Evolutionary conservation across 2,797 vertebrate genomes (phyloP).

Genomic region (Vireo griseus): DNA sequence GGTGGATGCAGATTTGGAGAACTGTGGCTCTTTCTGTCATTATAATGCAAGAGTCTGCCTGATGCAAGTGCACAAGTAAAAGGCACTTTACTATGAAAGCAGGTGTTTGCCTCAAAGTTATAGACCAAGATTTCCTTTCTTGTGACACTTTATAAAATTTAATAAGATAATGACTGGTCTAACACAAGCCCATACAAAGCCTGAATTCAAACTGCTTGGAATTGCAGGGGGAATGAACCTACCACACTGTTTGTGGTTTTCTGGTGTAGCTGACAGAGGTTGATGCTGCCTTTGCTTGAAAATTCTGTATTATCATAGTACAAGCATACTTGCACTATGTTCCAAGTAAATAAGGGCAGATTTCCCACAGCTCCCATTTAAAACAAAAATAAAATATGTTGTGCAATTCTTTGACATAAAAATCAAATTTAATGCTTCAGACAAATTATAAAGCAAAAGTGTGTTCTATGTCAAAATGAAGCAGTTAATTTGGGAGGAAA

Average conservation of each 20-base stretch:
- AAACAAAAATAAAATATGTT: slow-evolving; percentile 10
- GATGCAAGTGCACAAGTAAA: not conserved
- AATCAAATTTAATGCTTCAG: not conserved
- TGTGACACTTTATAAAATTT: not conserved
- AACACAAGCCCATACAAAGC: not conserved
- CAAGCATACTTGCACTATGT: not conserved
- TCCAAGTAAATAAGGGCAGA: not conserved
- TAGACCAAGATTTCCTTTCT: not conserved
- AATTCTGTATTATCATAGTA: not conserved
- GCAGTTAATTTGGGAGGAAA: slow-evolving; percentile 30
- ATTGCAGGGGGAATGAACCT: not conserved
- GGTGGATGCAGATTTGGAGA: not conserved
- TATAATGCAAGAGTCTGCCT: not conserved
- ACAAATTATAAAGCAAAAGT: not conserved
- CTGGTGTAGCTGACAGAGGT: rapidly evolving
- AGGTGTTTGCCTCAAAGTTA: not conserved
- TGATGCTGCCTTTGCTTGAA: not conserved
- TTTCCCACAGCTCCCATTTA: not conserved
- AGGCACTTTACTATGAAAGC: not conserved
- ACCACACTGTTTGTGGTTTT: not conserved
- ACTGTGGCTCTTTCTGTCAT: not conserved
- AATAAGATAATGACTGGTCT: not conserved
- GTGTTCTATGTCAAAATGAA: not conserved
- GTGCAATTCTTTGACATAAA: not conserved
- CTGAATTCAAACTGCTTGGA: not conserved